Evolutionary conservation across 1,140 invertebrate species (phyloP), one percentile per base, ranked within the genome.

Genomic region (Musca vetustissima): DNA sequence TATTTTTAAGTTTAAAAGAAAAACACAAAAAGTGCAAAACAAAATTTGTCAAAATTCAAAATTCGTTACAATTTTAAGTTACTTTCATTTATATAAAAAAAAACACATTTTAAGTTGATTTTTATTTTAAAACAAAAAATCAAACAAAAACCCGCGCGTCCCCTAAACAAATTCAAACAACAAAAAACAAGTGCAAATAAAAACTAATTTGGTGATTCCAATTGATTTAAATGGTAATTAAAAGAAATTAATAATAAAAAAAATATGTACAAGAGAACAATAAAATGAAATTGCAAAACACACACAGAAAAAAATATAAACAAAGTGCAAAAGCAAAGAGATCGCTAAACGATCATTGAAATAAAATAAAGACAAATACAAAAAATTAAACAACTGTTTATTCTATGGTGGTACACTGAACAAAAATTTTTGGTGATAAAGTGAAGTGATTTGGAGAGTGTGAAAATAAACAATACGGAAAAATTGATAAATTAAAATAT

Each of bases 71-170:
- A 17, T 49, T 49, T 65, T 65, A n/a, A 65, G 43, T 65, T 65
- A 19, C 64, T 25, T 75, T 75, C 76, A 78, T 76, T 78, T 78
- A 78, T 49, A 8, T 11, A 3, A 8, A 65, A 65, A 65, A 43
- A 64, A 25, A 3, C n/a, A n/a, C n/a, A n/a, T 65, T 49, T 49
- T 49, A 21, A 32, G 17, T 52, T 52, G 1, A 49, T 3, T 65
- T 49, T 49, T 49, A 49, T 17, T 59, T 52, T 52, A 4, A 43
- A 36, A 17, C 32, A 61, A 61, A 61, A 43, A 61, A 61, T 28
- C 15, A 28, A 28, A 32, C n/a, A 15, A 36, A 43, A 19, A 43
- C 36, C 36, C 28, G 21, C 57, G 57, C 57, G 57, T 28, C n/a
- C 8, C 19, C 21, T 61, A 61, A 49, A 28, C 17, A 2, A 49